phyloP scores from a whole-genome alignment of 2,113 vertebrate genomes.

The Neotragus moschatus region DNA sequence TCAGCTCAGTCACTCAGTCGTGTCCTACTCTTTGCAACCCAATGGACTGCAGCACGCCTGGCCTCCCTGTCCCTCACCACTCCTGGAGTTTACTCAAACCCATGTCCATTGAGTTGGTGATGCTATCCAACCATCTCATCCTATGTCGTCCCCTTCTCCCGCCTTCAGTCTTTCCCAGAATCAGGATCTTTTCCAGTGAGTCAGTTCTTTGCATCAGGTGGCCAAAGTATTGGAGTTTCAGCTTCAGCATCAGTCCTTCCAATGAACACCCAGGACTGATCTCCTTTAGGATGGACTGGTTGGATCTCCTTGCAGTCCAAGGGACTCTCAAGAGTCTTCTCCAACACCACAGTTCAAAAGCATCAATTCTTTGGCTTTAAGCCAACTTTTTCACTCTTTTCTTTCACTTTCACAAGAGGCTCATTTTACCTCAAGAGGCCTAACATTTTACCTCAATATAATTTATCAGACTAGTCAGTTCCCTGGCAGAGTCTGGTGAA shows the following conservation, averaged over 20 bases:
- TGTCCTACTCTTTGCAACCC: not conserved
- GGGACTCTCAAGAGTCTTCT: not conserved
- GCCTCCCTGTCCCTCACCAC: not conserved
- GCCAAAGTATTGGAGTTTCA: not conserved
- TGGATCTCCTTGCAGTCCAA: not conserved
- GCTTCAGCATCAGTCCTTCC: not conserved
- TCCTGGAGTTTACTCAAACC: not conserved
- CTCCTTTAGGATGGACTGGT: not conserved
- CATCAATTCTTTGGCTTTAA: not conserved
- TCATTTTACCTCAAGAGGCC: not conserved
- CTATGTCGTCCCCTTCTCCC: fast-evolving
- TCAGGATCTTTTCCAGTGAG: not conserved
- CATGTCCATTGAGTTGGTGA: not conserved
- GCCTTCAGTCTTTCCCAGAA: not conserved
- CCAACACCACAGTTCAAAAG: not conserved
- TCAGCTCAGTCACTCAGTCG: not conserved
- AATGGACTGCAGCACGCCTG: not conserved
- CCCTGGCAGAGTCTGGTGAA: not conserved
- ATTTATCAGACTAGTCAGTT: not conserved
- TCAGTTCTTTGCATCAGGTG: not conserved
- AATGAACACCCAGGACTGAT: not conserved
- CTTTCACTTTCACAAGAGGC: not conserved
- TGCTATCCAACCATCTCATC: not conserved
- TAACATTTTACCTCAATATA: not conserved
- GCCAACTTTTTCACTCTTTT: not conserved